Evolutionary conservation across 2,888 invertebrate genomes (phyloP).

Genomic region (Tineola bisselliella): DNA sequence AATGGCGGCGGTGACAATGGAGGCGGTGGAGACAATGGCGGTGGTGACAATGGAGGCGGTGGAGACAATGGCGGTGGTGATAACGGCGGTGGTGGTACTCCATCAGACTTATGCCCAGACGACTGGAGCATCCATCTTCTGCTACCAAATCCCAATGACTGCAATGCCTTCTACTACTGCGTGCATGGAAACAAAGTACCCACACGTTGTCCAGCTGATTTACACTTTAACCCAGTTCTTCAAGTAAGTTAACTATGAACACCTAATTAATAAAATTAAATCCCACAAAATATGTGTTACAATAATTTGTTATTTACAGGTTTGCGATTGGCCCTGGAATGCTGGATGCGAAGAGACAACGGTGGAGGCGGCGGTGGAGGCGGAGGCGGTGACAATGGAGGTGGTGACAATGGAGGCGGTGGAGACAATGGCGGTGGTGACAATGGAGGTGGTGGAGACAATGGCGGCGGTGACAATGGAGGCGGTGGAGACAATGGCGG

Average conservation of each 20-base stretch:
- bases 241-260: not conserved
- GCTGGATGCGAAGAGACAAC: conserved; percentile 20
- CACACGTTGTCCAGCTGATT: conserved; percentile 1
- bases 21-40: not conserved
- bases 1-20: not conserved
- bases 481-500: not conserved
- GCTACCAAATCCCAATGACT: conserved; percentile 14
- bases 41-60: not conserved
- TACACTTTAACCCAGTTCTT: conserved; percentile 11
- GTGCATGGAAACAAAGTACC: conserved; percentile 10
- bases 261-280: no score
- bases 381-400: not conserved
- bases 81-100: conserved; percentile 15
- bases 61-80: conserved; percentile 11
- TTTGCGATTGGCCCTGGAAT: conserved; percentile 25
- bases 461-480: conserved; percentile 18
- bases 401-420: not conserved
- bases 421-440: not conserved
- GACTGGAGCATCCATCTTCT: conserved; percentile 20
- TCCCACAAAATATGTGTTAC: no score
- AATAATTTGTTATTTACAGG: no score
- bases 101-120: conserved; percentile 32
- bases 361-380: conserved; percentile 8
- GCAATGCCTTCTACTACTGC: conserved; percentile 16
- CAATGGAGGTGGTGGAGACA: conserved; percentile 3